Conservation (phyloP, 2,888 invertebrate genomes). For the Lamproptera curius region DNA sequence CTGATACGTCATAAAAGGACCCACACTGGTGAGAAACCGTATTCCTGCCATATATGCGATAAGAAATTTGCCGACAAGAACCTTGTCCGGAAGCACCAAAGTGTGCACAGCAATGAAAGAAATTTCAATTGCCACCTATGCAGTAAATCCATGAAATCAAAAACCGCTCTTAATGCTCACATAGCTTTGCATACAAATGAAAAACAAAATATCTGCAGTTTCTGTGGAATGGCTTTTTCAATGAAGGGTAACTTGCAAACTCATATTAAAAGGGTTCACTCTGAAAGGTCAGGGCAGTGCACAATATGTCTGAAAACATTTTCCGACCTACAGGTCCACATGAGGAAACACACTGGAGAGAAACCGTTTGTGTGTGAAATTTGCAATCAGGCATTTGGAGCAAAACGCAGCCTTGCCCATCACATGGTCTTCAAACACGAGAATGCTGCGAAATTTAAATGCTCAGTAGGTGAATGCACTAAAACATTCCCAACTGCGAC, state of each 20-base stretch:
- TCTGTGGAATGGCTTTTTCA: conserved; percentile 69
- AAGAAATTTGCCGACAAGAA: conserved; percentile 56
- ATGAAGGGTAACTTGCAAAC: conserved; percentile 75
- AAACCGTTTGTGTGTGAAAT: conserved; percentile 59
- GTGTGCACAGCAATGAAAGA: conserved; percentile 68
- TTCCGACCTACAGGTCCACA: conserved; percentile 74
- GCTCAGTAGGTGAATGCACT: conserved; percentile 58
- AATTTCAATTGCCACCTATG: conserved; percentile 76
- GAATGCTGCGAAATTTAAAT: conserved; percentile 60
- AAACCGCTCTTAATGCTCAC: conserved; percentile 70
- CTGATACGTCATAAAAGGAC: conserved; percentile 59
- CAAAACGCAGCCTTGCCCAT: conserved; percentile 54
- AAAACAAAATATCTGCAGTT: conserved; percentile 60
- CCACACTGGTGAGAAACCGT: conserved; percentile 68
- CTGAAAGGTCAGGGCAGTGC: conserved; percentile 76
- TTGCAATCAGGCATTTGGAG: conserved; percentile 53
- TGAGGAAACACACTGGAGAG: conserved; percentile 78
- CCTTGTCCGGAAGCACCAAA: conserved; percentile 53
- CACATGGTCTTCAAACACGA: conserved; percentile 66
- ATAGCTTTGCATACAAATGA: conserved; percentile 59
- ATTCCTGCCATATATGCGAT: conserved; percentile 51
- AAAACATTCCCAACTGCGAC: conserved; percentile 60
- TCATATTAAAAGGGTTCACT: conserved; percentile 75
- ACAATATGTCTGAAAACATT: conserved; percentile 72
- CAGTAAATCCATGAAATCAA: conserved; percentile 69